These are phyloP conservation scores for Bicyclus anynana DNA, from an alignment of 1,140 invertebrate genomes.

Conservation along the genomic window DNA sequence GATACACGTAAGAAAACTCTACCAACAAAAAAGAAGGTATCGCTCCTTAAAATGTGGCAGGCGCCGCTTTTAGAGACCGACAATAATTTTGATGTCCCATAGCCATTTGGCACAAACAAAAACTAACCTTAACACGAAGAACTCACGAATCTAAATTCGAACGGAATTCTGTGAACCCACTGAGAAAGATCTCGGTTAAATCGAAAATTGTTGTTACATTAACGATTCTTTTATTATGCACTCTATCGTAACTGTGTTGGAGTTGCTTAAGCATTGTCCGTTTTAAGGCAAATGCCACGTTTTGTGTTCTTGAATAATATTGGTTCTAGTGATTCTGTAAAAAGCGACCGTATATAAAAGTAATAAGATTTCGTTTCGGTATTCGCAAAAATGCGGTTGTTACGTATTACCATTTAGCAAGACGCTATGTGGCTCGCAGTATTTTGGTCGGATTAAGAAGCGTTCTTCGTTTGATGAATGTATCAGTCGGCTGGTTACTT, in stretches of 20 bases:
- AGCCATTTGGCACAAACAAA: constrained; percentile 41
- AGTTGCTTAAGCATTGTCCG: constrained; percentile 54
- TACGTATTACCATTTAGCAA: constrained; percentile 53
- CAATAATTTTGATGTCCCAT: constrained; percentile 64
- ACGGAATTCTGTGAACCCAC: constrained; percentile 35
- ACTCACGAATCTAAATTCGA: constrained; percentile 47
- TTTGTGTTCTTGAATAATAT: constrained; percentile 46
- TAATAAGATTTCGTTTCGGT: constrained; percentile 35
- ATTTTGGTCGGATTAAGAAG: constrained; percentile 63
- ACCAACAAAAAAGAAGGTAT: constrained; percentile 60
- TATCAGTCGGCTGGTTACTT: constrained; percentile 52
- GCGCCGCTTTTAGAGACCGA: constrained; percentile 51
- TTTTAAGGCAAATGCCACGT: constrained; percentile 49
- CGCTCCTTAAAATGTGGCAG: constrained; percentile 58
- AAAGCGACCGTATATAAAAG: constrained; percentile 34
- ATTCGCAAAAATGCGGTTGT: background rate
- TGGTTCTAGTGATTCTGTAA: constrained; percentile 18
- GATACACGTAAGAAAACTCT: constrained; percentile 45
- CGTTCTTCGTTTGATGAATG: constrained; percentile 59
- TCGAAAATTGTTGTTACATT: constrained; percentile 63
- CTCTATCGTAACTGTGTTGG: constrained; percentile 51
- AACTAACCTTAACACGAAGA: constrained; percentile 50
- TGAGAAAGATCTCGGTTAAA: constrained; percentile 43
- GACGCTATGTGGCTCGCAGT: constrained; percentile 46
- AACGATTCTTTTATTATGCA: constrained; percentile 46